These are phyloP conservation scores for Caenorhabditis latens DNA, from an alignment of 1,140 invertebrate genomes.

Conservation along the genomic window DNA sequence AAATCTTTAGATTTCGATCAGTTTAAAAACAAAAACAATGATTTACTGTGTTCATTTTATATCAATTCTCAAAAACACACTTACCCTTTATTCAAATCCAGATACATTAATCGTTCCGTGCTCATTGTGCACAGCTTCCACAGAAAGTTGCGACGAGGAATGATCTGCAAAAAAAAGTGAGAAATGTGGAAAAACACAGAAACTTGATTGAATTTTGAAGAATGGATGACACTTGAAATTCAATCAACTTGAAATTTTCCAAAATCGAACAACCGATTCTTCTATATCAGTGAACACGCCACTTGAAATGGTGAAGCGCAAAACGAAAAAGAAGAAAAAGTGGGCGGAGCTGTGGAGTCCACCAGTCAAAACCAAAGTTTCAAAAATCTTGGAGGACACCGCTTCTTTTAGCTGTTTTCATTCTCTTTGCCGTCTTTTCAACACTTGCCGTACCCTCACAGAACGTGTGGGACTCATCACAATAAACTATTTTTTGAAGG, in stretches of 20 bases:
- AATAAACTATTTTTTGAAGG: slow-evolving; percentile 44
- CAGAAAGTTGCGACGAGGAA: slow-evolving; percentile 28
- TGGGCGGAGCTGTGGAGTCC: slow-evolving; percentile 1
- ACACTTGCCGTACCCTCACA: slow-evolving; percentile 17
- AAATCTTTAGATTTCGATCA: no score
- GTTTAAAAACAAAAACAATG: background rate
- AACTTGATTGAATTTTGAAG: slow-evolving; percentile 27
- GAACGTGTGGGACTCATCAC: slow-evolving; percentile 52
- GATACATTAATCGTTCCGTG: slow-evolving; percentile 40
- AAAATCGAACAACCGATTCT: background rate
- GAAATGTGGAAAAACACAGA: slow-evolving; percentile 8
- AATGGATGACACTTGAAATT: slow-evolving; percentile 33
- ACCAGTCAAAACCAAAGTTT: slow-evolving; percentile 37
- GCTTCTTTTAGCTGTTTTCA: slow-evolving; percentile 41
- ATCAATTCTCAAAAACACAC: background rate
- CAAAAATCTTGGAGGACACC: slow-evolving; percentile 40
- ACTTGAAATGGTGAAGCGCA: slow-evolving; percentile 26
- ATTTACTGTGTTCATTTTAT: background rate
- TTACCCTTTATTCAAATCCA: slow-evolving; percentile 44
- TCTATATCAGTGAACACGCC: slow-evolving; percentile 31
- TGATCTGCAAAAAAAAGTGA: slow-evolving; percentile 11
- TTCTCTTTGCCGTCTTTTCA: slow-evolving; percentile 17
- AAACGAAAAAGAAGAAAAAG: slow-evolving; percentile 1
- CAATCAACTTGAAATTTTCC: slow-evolving; percentile 17
- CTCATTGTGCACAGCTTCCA: slow-evolving; percentile 33